Evolutionary conservation across 2,797 vertebrate genomes (phyloP), one percentile per base, ranked within the genome.

Genomic region (Triplophysa bombifrons): DNA sequence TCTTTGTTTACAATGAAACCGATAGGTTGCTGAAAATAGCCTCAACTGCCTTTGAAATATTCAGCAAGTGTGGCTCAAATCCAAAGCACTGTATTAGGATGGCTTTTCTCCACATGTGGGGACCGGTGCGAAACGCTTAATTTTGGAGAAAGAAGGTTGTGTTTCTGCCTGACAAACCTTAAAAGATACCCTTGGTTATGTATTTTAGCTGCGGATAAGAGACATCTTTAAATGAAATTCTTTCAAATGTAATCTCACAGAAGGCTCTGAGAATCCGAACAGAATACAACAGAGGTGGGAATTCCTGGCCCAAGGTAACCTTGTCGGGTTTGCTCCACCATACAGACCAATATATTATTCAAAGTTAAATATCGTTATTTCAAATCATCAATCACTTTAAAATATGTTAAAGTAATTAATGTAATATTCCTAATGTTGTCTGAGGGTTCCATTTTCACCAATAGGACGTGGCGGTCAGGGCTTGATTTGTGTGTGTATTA

Each of bases 11-110:
- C 84, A 88, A 84, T 82, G 87, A 91, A 91, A 90, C 86, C 60
- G 90, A 93, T 88, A 89, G 77, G 86, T 75, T 84, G 81, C 88
- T 83, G 78, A 90, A 92, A 92, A 93, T 92, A 93, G 90, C 86
- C 61, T 19, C 77, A 67, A 80, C 64, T 63, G 30, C 83, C 89
- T 86, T 85, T 92, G 82, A 93, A 93, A 93, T 92, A 91, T 91
- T 91, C 83, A 92, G 80, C 66, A 46, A 86, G 85, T 78, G 80
- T 41, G 79, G 76, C 66, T n/a, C 41, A 41, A 44, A 22, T 78
- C 74, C 84, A 80, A 82, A 67, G 56, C 81, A 80, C 68, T 38
- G 53, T 46, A 60, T 27, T 55, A 77, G 25, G 12, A 25, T 78
- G 48, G 25, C 69, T 72, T 48, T 60, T 50, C 51, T 34, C 68